Conservation (phyloP, 2,888 invertebrate species). For the Trypoxylon attenuatum region DNA sequence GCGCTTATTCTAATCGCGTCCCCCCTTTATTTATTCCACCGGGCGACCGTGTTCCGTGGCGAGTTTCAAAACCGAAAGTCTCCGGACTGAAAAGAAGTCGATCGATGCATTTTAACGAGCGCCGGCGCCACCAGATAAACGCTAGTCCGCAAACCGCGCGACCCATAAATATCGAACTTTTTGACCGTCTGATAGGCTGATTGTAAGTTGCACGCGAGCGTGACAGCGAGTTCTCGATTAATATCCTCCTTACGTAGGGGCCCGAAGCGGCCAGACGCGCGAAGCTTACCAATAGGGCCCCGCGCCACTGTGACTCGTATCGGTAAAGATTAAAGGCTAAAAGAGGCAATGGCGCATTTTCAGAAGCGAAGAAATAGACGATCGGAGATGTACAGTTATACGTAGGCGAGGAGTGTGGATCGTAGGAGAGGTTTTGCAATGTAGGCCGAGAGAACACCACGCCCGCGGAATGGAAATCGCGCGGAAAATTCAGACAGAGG, state of each 20-base stretch:
- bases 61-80: neutral
- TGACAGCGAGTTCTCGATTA: too few species aligned
- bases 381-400: slow-evolving; percentile 31
- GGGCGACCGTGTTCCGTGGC: neutral
- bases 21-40: neutral
- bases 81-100: neutral
- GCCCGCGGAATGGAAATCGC: neutral
- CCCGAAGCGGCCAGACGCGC: neutral
- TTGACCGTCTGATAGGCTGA: too few species aligned
- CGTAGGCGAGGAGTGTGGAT: slow-evolving; percentile 21
- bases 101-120: neutral
- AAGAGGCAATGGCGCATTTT: too few species aligned
- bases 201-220: too few species aligned
- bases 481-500: neutral
- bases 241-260: neutral
- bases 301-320: neutral
- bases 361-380: too few species aligned
- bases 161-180: too few species aligned
- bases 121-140: too few species aligned
- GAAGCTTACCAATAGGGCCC: too few species aligned
- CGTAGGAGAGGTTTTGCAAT: neutral
- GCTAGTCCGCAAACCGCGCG: too few species aligned
- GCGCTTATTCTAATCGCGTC: neutral
- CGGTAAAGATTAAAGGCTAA: too few species aligned
- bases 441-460: neutral